phyloP scores from a whole-genome alignment of 2,888 invertebrate genomes.

The Tiliacea citrago region DNA sequence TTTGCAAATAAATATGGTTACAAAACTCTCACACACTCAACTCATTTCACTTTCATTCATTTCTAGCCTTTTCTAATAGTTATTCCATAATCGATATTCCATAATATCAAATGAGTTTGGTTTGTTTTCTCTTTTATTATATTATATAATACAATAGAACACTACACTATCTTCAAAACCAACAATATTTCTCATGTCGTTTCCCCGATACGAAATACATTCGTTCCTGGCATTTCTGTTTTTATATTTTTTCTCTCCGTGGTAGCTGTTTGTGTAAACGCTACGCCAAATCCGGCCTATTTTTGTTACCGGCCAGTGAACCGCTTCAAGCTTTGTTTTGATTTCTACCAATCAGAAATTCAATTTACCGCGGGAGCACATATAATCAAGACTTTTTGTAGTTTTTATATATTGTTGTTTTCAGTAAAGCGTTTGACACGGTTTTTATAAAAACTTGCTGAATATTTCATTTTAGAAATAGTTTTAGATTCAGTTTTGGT shows the following conservation, averaged over 20 bases:
- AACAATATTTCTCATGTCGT: slow-evolving; percentile 10
- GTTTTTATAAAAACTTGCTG: slow-evolving; percentile 45
- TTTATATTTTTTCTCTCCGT: slow-evolving; percentile 66
- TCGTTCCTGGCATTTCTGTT: slow-evolving; percentile 60
- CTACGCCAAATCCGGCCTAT: slow-evolving; percentile 76
- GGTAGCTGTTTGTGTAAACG: slow-evolving; percentile 74
- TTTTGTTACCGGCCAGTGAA: slow-evolving; percentile 79
- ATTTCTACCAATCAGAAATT: slow-evolving; percentile 70
- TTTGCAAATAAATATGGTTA: too few relatives aligned
- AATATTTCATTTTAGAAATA: slow-evolving; percentile 40
- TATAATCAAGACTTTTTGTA: slow-evolving; percentile 60
- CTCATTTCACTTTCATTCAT: neutral
- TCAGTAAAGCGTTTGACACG: slow-evolving; percentile 45
- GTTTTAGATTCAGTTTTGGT: slow-evolving; percentile 30
- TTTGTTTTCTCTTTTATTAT: neutral
- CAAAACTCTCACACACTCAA: too few relatives aligned
- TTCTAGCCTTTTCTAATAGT: neutral
- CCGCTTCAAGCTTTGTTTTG: slow-evolving; percentile 69
- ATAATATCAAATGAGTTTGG: neutral
- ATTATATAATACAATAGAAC: neutral
- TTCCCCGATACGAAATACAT: slow-evolving; percentile 15
- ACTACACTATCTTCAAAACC: slow-evolving; percentile 13
- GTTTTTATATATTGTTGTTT: slow-evolving; percentile 40
- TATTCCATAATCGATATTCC: too few relatives aligned
- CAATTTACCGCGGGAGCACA: slow-evolving; percentile 65